Conservation (phyloP, 2,888 invertebrate genomes). For the Leucophenga montana region DNA sequence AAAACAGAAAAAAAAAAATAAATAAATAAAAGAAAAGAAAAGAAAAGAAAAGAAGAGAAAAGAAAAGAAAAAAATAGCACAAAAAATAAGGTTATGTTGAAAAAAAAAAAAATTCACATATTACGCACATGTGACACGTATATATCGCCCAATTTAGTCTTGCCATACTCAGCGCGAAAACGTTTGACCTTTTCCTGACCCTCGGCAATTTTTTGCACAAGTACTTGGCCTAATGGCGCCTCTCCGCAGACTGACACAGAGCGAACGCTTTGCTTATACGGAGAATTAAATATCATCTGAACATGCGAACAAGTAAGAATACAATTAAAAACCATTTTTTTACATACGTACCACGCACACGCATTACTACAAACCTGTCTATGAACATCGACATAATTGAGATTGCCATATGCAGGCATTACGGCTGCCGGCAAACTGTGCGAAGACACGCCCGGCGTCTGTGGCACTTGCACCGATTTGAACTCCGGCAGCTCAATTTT, state of each 20-base stretch:
- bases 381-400: not conserved
- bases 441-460: not conserved
- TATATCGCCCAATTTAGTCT: slow-evolving; percentile 17
- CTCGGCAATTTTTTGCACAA: slow-evolving; percentile 1
- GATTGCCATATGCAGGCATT: not conserved
- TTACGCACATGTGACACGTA: slow-evolving; percentile 5
- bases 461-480: not conserved
- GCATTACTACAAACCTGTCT: not conserved
- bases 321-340: no score
- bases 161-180: slow-evolving; percentile 23
- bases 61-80: not conserved
- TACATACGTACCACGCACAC: not conserved
- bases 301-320: no score
- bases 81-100: no score
- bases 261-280: not conserved
- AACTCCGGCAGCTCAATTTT: not conserved
- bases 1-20: not conserved
- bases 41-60: not conserved
- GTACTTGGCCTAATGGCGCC: not conserved
- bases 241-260: not conserved
- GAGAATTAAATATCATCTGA: no score
- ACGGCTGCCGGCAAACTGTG: not conserved
- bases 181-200: not conserved
- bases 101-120: not conserved
- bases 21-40: not conserved